Evolutionary conservation across 2,113 vertebrate species (phyloP).

Genomic region (Poeciliopsis turrubarensis): DNA sequence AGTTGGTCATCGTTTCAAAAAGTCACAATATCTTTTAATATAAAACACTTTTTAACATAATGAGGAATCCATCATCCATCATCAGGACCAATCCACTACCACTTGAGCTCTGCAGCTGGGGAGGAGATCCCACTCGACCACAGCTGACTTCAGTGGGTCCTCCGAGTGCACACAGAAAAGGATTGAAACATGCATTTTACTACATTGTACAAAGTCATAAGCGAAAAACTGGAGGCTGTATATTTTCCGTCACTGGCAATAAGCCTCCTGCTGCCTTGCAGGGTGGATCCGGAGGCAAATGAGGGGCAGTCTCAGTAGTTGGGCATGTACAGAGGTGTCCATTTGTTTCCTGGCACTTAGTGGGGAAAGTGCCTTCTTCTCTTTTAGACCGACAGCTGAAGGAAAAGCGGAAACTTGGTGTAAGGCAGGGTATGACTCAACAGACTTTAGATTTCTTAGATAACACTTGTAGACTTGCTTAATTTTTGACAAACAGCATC

Average conservation of each 20-base stretch:
- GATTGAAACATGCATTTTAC: slow-evolving; percentile 83
- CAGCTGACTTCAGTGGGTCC: slow-evolving; percentile 58
- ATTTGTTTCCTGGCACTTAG: slow-evolving; percentile 74
- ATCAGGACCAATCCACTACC: slow-evolving; percentile 61
- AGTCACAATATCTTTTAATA: slow-evolving; percentile 85
- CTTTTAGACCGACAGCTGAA: slow-evolving; percentile 82
- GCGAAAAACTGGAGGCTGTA: slow-evolving; percentile 55
- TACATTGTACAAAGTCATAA: slow-evolving; percentile 79
- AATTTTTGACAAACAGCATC: slow-evolving; percentile 35
- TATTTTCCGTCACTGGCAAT: slow-evolving; percentile 49
- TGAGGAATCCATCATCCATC: slow-evolving; percentile 67
- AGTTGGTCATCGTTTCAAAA: slow-evolving; percentile 76
- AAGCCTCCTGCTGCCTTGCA: slow-evolving; percentile 72
- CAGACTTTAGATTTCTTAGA: slow-evolving; percentile 69
- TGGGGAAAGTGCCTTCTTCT: slow-evolving; percentile 70
- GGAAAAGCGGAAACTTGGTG: slow-evolving; percentile 80
- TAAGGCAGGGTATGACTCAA: slow-evolving; percentile 79
- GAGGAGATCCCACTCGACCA: slow-evolving; percentile 51
- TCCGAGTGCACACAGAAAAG: slow-evolving; percentile 78
- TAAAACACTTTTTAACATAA: slow-evolving; percentile 81
- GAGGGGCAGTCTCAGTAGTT: slow-evolving; percentile 70
- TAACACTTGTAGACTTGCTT: slow-evolving; percentile 47
- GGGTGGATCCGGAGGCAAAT: slow-evolving; percentile 74
- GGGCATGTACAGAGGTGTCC: slow-evolving; percentile 81
- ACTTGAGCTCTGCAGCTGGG: slow-evolving; percentile 49